Base-by-base conservation (phyloP, 2,797 vertebrate genomes). In the Anguilla megastoma region DNA sequence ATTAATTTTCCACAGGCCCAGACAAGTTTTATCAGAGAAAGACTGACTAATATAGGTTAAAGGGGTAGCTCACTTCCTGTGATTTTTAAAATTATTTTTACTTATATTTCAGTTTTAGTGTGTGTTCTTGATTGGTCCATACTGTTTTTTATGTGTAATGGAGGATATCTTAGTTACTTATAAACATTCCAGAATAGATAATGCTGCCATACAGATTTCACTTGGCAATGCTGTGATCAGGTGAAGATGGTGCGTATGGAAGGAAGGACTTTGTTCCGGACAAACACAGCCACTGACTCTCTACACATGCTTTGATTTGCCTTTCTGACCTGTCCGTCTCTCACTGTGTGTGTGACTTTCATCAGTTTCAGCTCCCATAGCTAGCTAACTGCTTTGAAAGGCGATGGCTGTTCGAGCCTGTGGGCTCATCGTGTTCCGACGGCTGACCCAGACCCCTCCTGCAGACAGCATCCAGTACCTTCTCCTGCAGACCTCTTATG, bases 401-500 rank as follows among this genome's bases (percentile, higher is more conserved):
- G 74, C 86, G 76, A 99, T 99, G 98, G 95, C 95, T 0, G 89
- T 98, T 74, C 95, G 97, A 87, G 99, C 99, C 0, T 99, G 98
- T 92, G 99, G 98, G 87, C 94, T 99, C 91, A 98, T 99, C 89
- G 94, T 99, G 92, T 99, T 98, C 92, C 97, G 98, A 69, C 97
- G 95, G 89, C 91, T 96, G 41, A 90, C 89, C 33, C 86, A 91
- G 14, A 66, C 88, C 45, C 83, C 93, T 9, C 88, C 94, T 24
- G 90, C 94, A n/a, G 90, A 94, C 18, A 89, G 91, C 85, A 95
- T 99, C 0, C 97, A 99, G 89, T 99, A 97, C 90, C 97, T 99
- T 3, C 97, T 99, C 8, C 93, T 99, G 60, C 98, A 99, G 94
- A 98, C 99, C 0, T 99, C 99, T 0, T 97, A 99, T 0, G 98